Conservation (phyloP, 2,888 invertebrate species). For the Tipula lateralis region DNA sequence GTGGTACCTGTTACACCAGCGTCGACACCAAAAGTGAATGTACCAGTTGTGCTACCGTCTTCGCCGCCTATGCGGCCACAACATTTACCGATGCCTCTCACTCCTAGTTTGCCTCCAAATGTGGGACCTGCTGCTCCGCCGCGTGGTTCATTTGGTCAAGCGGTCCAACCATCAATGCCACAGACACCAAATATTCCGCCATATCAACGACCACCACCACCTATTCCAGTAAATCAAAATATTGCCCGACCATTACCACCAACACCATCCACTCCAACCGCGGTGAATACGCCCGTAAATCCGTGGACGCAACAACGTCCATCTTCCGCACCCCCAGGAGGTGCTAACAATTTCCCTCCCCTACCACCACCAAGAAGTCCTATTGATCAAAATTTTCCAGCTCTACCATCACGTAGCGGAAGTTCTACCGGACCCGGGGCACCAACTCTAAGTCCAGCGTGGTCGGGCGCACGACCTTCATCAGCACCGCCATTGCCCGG, state of each 20-base stretch:
- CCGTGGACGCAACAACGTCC: background rate
- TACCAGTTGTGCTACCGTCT: background rate
- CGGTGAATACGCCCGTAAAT: background rate
- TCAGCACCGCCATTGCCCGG: constrained; percentile 34
- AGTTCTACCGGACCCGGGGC: constrained; percentile 34
- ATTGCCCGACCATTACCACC: background rate
- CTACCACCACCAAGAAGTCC: constrained; percentile 35
- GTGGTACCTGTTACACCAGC: constrained; percentile 39
- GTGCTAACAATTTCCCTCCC: constrained; percentile 31
- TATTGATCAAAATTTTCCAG: background rate
- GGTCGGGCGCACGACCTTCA: constrained; percentile 32
- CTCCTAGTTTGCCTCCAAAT: background rate
- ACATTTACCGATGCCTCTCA: background rate
- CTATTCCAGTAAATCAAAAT: constrained; percentile 31
- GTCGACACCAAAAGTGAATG: constrained; percentile 33
- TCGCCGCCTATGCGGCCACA: background rate
- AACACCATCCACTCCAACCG: background rate
- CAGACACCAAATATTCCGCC: background rate
- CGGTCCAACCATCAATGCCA: background rate
- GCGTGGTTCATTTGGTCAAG: background rate
- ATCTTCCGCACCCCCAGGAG: background rate
- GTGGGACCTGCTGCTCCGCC: background rate
- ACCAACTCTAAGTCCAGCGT: constrained; percentile 34
- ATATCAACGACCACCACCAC: constrained; percentile 19
- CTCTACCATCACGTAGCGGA: constrained; percentile 24